Evolutionary conservation across 2,797 vertebrate species (phyloP).

Genomic region (Chlorospingus flavigularis): DNA sequence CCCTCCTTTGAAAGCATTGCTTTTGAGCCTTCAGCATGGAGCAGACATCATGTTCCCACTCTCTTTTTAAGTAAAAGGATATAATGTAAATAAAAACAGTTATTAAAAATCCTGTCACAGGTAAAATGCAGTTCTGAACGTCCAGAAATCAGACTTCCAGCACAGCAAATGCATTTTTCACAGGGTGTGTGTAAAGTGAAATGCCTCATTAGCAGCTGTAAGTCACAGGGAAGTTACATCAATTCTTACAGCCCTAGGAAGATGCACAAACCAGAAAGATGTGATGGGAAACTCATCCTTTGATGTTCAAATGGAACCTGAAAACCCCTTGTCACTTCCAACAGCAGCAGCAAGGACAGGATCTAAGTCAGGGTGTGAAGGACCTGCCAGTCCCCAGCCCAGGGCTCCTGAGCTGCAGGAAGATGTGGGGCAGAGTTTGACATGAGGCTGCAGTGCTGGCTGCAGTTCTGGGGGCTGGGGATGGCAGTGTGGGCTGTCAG

Average conservation of each 20-base stretch:
- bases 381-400: neutral
- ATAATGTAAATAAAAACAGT: neutral
- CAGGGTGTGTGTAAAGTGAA: neutral
- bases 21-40: neutral
- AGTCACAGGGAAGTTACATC: neutral
- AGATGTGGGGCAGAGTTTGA: neutral
- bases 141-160: neutral
- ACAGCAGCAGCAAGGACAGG: neutral
- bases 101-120: neutral
- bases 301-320: neutral
- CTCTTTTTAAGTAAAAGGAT: neutral
- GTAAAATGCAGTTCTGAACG: neutral
- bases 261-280: neutral
- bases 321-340: neutral
- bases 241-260: neutral
- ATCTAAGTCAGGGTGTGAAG: neutral
- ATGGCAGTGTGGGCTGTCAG: accelerated
- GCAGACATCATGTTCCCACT: neutral
- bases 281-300: neutral
- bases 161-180: neutral
- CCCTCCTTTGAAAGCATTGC: neutral
- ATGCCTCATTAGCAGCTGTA: neutral
- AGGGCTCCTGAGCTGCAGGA: neutral
- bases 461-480: neutral
- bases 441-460: neutral